These are phyloP conservation scores for Nephila pilipes DNA, from an alignment of 1,140 invertebrate species.

Conservation along the genomic window DNA sequence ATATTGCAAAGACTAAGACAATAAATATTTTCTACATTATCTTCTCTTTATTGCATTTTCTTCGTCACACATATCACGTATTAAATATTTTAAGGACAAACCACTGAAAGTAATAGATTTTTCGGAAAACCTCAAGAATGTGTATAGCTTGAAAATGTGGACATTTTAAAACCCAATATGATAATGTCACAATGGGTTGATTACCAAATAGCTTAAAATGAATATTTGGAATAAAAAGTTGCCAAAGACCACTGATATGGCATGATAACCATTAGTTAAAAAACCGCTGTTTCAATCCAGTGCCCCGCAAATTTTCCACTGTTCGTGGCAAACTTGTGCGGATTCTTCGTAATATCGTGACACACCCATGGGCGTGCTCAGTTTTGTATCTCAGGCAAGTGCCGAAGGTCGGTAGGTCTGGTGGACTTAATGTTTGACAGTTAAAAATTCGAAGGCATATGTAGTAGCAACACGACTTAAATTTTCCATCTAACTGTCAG, in stretches of 20 bases:
- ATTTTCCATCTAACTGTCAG: background rate
- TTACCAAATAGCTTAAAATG: too few relatives aligned
- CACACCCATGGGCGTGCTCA: conserved; percentile 8
- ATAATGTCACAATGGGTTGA: too few relatives aligned
- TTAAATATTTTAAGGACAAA: background rate
- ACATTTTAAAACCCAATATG: too few relatives aligned
- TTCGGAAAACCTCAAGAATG: background rate
- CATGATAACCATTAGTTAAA: background rate
- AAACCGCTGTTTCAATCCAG: background rate
- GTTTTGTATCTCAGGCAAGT: background rate
- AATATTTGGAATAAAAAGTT: background rate
- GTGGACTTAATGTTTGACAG: background rate
- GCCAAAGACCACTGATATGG: background rate
- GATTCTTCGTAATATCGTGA: background rate
- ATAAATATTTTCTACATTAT: too few relatives aligned
- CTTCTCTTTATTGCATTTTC: background rate
- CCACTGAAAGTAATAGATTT: background rate
- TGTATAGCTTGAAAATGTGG: background rate
- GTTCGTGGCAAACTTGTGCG: background rate
- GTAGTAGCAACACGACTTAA: background rate
- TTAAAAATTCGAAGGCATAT: background rate
- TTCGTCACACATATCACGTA: too few relatives aligned
- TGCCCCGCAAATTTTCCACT: background rate
- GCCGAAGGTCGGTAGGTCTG: background rate
- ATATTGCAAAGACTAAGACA: too few relatives aligned